These are phyloP conservation scores for Dissostichus mawsoni DNA, from an alignment of 2,113 vertebrate genomes.

Conservation along the genomic window DNA sequence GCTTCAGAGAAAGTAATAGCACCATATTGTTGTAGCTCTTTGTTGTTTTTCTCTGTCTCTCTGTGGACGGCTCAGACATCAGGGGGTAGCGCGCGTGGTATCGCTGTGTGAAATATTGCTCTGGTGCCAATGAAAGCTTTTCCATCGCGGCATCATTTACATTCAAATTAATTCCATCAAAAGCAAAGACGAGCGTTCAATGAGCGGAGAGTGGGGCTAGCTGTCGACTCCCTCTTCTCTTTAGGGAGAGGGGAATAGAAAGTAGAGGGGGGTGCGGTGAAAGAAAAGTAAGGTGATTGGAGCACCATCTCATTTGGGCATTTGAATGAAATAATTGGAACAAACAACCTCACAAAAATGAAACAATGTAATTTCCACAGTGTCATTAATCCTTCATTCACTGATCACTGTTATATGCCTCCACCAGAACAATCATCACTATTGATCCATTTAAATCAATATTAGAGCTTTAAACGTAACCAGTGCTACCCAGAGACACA, in stretches of 20 bases:
- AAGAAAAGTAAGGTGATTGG: slow-evolving; percentile 21
- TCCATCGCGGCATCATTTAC: slow-evolving; percentile 72
- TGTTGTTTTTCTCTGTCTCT: slow-evolving; percentile 35
- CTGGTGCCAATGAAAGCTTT: slow-evolving; percentile 56
- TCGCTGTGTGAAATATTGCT: slow-evolving; percentile 23
- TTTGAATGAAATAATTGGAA: slow-evolving; percentile 27
- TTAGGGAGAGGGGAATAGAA: slow-evolving; percentile 22
- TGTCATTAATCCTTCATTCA: slow-evolving; percentile 32
- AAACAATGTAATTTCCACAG: slow-evolving; percentile 21
- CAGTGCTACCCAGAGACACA: background rate
- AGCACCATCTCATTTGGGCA: slow-evolving; percentile 14
- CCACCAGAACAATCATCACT: slow-evolving; percentile 63
- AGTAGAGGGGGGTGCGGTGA: slow-evolving; percentile 3
- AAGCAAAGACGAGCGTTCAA: slow-evolving; percentile 73
- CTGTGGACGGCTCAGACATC: slow-evolving; percentile 34
- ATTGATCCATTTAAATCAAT: slow-evolving; percentile 70
- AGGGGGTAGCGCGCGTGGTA: slow-evolving; percentile 12
- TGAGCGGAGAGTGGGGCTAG: slow-evolving; percentile 58
- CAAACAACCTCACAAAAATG: slow-evolving; percentile 23
- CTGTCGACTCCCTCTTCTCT: slow-evolving; percentile 49
- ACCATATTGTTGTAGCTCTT: slow-evolving; percentile 20
- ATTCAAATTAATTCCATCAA: slow-evolving; percentile 83
- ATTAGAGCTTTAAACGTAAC: slow-evolving; percentile 36
- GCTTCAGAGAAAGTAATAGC: slow-evolving; percentile 31
- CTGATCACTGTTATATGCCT: slow-evolving; percentile 33